These are phyloP conservation scores for Dasypolia templi DNA, from an alignment of 2,888 invertebrate genomes.

Conservation along the genomic window DNA sequence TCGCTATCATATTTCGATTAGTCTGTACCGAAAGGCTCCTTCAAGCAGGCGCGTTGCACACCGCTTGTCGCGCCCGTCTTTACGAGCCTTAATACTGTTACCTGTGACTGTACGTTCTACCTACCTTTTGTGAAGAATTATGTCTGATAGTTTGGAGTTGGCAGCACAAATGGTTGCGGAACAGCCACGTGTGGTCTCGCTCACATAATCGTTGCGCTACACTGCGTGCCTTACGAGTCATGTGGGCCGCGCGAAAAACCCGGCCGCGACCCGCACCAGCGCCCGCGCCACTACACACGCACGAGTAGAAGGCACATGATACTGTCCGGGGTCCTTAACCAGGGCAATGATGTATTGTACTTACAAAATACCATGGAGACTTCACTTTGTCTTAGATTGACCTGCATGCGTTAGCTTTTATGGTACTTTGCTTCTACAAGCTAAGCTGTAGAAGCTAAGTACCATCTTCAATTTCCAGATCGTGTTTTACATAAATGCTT, in stretches of 20 bases:
- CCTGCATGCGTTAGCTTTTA: background rate
- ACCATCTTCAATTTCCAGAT: background rate
- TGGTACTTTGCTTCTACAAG: background rate
- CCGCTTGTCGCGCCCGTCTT: too few relatives aligned
- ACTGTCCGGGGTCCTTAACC: background rate
- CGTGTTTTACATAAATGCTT: background rate
- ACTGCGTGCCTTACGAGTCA: background rate
- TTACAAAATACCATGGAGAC: background rate
- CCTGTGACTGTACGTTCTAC: background rate
- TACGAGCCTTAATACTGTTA: background rate
- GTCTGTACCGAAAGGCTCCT: too few relatives aligned
- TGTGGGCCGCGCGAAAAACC: constrained; percentile 38
- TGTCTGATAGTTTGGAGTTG: background rate
- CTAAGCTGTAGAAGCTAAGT: too few relatives aligned
- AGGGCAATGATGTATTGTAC: background rate
- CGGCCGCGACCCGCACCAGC: background rate
- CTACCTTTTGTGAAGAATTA: background rate
- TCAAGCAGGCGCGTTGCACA: too few relatives aligned
- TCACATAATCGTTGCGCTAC: background rate
- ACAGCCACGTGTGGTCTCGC: constrained; percentile 1
- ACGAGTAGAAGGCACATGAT: constrained; percentile 3
- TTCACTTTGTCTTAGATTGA: background rate
- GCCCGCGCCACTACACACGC: background rate
- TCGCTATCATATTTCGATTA: background rate
- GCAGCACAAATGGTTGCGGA: constrained; percentile 5